phyloP scores from a whole-genome alignment of 2,797 vertebrate genomes.

The Triplophysa yarkandensis region DNA sequence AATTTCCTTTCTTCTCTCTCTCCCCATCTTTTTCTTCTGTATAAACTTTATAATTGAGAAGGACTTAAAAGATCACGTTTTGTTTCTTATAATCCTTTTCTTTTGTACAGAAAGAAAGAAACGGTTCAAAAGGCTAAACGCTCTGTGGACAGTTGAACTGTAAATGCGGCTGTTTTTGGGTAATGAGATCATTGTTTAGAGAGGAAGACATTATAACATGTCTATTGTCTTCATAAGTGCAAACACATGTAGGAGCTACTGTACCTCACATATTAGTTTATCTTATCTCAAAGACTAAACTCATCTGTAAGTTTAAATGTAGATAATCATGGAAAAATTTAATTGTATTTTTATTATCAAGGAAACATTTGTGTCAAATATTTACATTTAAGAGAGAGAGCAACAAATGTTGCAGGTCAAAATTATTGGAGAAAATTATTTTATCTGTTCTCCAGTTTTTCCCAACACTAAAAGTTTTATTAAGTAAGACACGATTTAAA shows the following conservation, averaged over 20 bases:
- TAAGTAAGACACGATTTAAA: no score
- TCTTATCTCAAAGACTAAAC: constrained; percentile 49
- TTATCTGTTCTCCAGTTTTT: no score
- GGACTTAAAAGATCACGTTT: constrained; percentile 24
- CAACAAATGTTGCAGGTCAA: not conserved
- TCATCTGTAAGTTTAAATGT: constrained; percentile 24
- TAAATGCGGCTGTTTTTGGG: constrained; percentile 68
- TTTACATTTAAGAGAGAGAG: not conserved
- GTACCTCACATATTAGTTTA: constrained; percentile 30
- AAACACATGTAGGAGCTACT: constrained; percentile 36
- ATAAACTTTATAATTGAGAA: constrained; percentile 38
- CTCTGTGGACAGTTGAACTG: constrained; percentile 70
- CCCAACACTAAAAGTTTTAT: no score
- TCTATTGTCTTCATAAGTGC: constrained; percentile 46
- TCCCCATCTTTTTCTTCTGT: constrained; percentile 44
- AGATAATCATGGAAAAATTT: no score
- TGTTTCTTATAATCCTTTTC: not conserved
- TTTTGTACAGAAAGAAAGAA: constrained; percentile 14
- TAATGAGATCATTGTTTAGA: constrained; percentile 72
- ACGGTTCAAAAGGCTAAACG: constrained; percentile 22
- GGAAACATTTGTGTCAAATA: not conserved
- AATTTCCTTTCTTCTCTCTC: constrained; percentile 56
- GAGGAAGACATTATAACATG: constrained; percentile 71
- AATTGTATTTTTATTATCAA: not conserved
- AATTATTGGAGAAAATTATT: no score